These are phyloP conservation scores for Sycophila texana DNA, from an alignment of 2,888 invertebrate genomes.

Conservation along the genomic window DNA sequence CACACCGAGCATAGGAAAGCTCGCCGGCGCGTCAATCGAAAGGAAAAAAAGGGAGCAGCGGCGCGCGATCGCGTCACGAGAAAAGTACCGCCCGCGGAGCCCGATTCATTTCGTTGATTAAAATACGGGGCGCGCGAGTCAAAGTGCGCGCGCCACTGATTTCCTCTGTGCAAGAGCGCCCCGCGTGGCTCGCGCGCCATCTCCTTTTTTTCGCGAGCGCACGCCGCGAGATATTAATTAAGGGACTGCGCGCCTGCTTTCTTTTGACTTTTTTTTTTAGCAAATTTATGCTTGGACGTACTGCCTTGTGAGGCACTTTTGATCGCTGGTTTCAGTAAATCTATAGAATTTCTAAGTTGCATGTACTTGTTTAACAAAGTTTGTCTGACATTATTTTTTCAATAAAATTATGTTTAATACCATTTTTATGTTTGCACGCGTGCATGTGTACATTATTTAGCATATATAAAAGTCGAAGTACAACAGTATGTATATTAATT, in stretches of 20 bases:
- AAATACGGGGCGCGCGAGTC: conserved; percentile 42
- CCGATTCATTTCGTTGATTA: conserved; percentile 56
- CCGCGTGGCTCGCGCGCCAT: neutral
- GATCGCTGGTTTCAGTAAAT: too few relatives aligned
- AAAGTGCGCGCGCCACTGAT: conserved; percentile 8
- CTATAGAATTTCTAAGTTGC: too few relatives aligned
- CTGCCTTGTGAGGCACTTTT: too few relatives aligned
- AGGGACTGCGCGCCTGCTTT: conserved; percentile 10
- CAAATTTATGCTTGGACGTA: neutral
- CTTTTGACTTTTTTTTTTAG: conserved; percentile 4
- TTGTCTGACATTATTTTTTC: too few relatives aligned
- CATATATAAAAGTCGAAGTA: too few relatives aligned
- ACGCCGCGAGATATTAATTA: conserved; percentile 50
- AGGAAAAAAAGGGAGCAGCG: conserved; percentile 25
- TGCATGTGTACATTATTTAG: too few relatives aligned
- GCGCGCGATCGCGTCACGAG: conserved; percentile 36
- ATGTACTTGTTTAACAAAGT: too few relatives aligned
- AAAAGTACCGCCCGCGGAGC: conserved; percentile 43
- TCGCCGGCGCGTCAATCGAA: conserved; percentile 24
- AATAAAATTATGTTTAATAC: too few relatives aligned
- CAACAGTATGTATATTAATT: too few relatives aligned
- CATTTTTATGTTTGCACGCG: too few relatives aligned
- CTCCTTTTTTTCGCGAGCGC: neutral
- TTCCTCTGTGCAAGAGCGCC: neutral
- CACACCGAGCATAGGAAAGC: neutral